phyloP scores from a whole-genome alignment of 2,888 invertebrate genomes.

The Dasysyrphus tricinctus region DNA sequence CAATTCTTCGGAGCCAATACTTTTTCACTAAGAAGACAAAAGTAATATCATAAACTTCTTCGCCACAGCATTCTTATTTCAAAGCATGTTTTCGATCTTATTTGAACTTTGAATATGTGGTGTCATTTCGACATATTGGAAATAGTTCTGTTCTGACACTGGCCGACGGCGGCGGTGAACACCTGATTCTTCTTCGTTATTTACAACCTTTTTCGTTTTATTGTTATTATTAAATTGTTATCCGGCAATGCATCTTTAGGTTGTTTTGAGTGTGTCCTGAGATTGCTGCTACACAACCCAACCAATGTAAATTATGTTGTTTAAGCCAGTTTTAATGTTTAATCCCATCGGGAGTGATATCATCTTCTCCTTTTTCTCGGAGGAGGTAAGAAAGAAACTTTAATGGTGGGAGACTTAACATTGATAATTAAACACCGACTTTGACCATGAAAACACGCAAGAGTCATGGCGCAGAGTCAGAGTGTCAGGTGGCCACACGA shows the following conservation, averaged over 20 bases:
- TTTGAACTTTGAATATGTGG: constrained; percentile 6
- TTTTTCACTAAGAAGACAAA: not conserved
- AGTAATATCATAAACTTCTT: not conserved
- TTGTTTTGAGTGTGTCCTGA: constrained; percentile 40
- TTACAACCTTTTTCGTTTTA: constrained; percentile 41
- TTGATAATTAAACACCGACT: constrained; percentile 39
- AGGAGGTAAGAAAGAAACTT: not conserved
- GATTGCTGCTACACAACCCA: constrained; percentile 16
- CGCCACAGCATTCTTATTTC: constrained; percentile 4
- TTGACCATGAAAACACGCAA: constrained; percentile 57
- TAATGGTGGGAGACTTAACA: constrained; percentile 31
- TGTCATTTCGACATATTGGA: constrained; percentile 46
- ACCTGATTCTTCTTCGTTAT: constrained; percentile 63
- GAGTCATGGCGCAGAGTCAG: constrained; percentile 29
- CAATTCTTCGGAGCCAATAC: not conserved
- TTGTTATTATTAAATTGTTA: constrained; percentile 55
- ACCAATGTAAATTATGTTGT: constrained; percentile 69
- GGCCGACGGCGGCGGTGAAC: not conserved
- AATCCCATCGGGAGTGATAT: constrained; percentile 49
- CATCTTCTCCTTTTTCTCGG: constrained; percentile 30
- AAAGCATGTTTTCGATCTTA: not conserved
- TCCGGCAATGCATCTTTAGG: constrained; percentile 18
- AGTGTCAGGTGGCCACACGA: constrained; percentile 55
- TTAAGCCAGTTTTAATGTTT: constrained; percentile 57
- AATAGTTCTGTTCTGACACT: not conserved